These are phyloP conservation scores for Phortica okadai DNA, from an alignment of 2,888 invertebrate genomes.

Conservation along the genomic window DNA sequence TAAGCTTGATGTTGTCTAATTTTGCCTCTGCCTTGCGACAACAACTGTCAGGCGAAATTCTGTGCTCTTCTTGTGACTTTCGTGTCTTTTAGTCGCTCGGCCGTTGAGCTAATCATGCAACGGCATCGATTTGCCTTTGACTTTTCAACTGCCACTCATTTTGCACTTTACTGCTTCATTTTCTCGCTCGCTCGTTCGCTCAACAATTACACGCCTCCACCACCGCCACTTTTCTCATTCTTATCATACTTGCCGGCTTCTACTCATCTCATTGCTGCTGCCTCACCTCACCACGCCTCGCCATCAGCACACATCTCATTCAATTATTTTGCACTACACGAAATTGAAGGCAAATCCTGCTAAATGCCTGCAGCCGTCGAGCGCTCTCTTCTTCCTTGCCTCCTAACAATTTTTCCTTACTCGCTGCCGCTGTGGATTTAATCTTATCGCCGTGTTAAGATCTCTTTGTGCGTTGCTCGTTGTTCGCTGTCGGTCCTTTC, in stretches of 20 bases:
- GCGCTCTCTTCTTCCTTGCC: neutral
- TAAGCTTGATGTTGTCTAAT: slow-evolving; percentile 24
- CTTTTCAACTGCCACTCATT: no score
- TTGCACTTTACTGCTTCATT: neutral
- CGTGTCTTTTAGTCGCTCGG: neutral
- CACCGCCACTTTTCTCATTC: neutral
- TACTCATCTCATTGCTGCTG: neutral
- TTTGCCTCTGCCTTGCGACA: neutral
- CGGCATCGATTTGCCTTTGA: no score
- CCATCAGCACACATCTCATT: slow-evolving; percentile 63
- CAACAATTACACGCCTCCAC: neutral
- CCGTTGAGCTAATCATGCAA: no score
- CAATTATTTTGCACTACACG: slow-evolving; percentile 58
- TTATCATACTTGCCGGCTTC: neutral
- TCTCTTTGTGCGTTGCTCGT: slow-evolving; percentile 44
- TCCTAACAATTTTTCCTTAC: neutral
- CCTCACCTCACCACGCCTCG: neutral
- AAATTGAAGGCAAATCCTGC: slow-evolving; percentile 56
- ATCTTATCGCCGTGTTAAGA: slow-evolving; percentile 64
- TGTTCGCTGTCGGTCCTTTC: neutral
- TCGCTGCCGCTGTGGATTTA: slow-evolving; percentile 41
- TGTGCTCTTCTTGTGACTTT: no score
- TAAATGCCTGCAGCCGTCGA: slow-evolving; percentile 45
- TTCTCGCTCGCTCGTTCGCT: neutral
- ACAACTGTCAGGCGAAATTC: neutral